A percentile compares a stretch with the other conserved stretches of the same genome.
These are phyloP conservation scores for Leucoraja ocellata DNA, from an alignment of 2,797 vertebrate genomes.

Conservation along the genomic window DNA sequence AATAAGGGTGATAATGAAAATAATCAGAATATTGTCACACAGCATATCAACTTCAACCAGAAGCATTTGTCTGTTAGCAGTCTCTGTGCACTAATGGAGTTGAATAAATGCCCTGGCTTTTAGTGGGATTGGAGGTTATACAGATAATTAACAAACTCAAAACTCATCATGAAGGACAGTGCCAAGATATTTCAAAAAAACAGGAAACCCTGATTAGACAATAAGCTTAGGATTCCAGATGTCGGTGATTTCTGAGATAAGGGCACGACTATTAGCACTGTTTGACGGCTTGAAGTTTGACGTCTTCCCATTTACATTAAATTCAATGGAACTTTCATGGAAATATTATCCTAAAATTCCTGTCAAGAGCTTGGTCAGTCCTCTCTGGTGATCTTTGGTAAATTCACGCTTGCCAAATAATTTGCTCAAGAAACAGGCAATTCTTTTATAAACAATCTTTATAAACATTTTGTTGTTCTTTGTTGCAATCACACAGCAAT, in stretches of 20 bases:
- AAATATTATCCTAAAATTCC: background rate
- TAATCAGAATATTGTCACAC: conserved; percentile 1
- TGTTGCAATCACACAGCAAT: background rate
- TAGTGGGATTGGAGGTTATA: background rate
- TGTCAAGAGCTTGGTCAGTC: background rate
- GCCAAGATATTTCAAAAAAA: background rate
- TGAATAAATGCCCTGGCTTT: background rate
- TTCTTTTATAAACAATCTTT: background rate
- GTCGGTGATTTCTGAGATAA: too few relatives aligned
- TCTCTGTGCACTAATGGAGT: background rate
- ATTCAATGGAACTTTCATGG: background rate
- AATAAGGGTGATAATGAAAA: conserved; percentile 28
- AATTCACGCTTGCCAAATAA: background rate
- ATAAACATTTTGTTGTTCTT: background rate
- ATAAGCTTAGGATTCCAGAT: background rate
- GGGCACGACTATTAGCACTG: too few relatives aligned
- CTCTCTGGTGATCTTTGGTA: background rate
- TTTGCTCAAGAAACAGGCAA: background rate
- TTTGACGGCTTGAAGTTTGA: too few relatives aligned
- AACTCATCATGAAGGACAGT: background rate
- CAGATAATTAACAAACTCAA: background rate
- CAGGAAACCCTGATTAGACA: background rate
- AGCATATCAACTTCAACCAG: conserved; percentile 30
- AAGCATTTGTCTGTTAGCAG: conserved; percentile 6
- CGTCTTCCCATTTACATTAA: background rate